Evolutionary conservation across 2,888 invertebrate genomes (phyloP), one percentile per base, ranked within the genome.

Genomic region (Epistrophella euchroma): DNA sequence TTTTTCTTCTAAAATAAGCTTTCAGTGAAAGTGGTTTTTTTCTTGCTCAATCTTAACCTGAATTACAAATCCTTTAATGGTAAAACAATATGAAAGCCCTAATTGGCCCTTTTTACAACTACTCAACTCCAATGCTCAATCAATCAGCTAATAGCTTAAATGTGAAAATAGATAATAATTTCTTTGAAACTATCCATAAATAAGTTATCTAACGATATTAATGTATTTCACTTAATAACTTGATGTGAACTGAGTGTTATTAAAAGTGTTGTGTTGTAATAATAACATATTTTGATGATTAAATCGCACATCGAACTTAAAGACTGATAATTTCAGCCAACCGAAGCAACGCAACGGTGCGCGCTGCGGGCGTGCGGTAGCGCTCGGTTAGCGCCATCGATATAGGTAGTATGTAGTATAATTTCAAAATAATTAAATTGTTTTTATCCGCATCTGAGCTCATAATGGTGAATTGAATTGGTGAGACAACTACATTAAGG

Each of bases 301-400:
- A 55, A 84, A 75, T 75, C 71, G 71, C 84, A 52, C 80, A 84
- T 75, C 70, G 84, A 84, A 84, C 79, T 71, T 74, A 56, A 68
- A 35, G 50, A 13, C 60, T 60, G 52, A 60, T 75, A 75, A 75
- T 66, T 58, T 71, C 50, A 32, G 13, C 66, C 45, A n/a, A n/a
- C 40, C 22, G 11, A 15, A 32, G 19, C 50, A 2, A n/a, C 19
- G 17, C 15, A 32, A n/a, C 17, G 13, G 22, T 13, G 35, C 9
- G 43, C 45, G 5, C n/a, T 2, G n/a, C 32, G 35, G 35, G 19
- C 7, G 32, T 22, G 22, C 15, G 37, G 35, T 60, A 37, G 37
- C 19, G 40, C 35, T 22, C 17, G 32, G 28, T 28, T 25, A 28
- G 52, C 32, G 7, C 7, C 5, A 22, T 60, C 37, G 22, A 32